Evolutionary conservation across 2,113 vertebrate species (phyloP).

Genomic region (Vulpes lagopus): DNA sequence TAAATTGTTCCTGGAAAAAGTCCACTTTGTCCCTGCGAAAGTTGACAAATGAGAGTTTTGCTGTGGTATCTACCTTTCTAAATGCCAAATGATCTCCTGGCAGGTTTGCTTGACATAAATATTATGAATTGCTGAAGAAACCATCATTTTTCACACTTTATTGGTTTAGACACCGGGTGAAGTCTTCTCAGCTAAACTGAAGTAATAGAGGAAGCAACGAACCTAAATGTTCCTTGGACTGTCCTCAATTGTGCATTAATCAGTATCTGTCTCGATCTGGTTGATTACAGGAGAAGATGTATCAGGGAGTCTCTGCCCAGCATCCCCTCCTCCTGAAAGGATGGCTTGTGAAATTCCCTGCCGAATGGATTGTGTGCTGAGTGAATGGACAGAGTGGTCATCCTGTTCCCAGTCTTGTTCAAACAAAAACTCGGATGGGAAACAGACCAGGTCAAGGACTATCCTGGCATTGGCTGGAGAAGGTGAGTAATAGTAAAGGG

Average conservation of each 20-base stretch:
- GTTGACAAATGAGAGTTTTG: constrained; percentile 4
- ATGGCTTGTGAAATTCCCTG: constrained; percentile 92
- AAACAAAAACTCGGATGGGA: constrained; percentile 92
- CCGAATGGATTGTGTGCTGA: constrained; percentile 92
- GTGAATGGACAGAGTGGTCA: constrained; percentile 95
- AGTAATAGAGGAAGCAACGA: neutral
- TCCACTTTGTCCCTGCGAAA: neutral
- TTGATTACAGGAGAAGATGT: constrained; percentile 90
- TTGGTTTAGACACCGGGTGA: neutral
- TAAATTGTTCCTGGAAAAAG: constrained; percentile 5
- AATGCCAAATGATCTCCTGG: constrained; percentile 31
- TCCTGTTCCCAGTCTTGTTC: constrained; percentile 95
- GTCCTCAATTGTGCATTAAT: neutral
- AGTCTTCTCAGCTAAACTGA: neutral
- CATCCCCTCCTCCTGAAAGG: constrained; percentile 83
- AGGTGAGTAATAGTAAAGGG: constrained; percentile 86
- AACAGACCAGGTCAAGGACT: constrained; percentile 92
- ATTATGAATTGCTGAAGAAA: neutral
- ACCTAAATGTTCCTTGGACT: neutral
- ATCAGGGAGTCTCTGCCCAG: constrained; percentile 87
- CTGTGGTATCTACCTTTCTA: constrained; percentile 11
- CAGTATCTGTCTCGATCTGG: constrained; percentile 3
- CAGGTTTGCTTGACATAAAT: constrained; percentile 12
- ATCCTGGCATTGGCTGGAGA: constrained; percentile 94
- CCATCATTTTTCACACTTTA: neutral